Evolutionary conservation across 2,797 vertebrate genomes (phyloP), one percentile per base, ranked within the genome.

Genomic region (Acanthopagrus latus): DNA sequence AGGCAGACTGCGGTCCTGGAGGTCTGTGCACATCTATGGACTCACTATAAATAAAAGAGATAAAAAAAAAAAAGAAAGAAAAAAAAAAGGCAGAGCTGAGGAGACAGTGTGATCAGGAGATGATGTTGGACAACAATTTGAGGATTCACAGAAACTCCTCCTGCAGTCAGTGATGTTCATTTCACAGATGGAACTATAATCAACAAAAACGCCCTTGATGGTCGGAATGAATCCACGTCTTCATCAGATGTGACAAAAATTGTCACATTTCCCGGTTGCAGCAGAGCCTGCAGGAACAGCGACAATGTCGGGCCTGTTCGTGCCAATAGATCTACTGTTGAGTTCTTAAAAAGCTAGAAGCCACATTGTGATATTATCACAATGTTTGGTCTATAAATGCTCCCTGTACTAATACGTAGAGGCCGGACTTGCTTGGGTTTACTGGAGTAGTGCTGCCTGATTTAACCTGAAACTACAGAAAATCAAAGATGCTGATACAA

Each of bases 331-430:
- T 33, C 46, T 6, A 43, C 69, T 60, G 57, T 56, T 43, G 66
- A 70, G 27, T 7, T 71, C 76, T 52, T 16, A 18, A 9, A 46
- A 27, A 16, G 70, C 65, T 71, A 2, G 16, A 60, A 70, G 56
- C 41, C 23, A 7, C 71, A 59, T 67, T n/a, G 68, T 64, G 57
- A 80, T 47, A 23, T 71, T 75, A 38, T 4, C 73, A 64, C 76
- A 73, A 55, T 84, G 74, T 88, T 82, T 84, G 74, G 69, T 71
- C 75, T 80, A 69, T 80, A 52, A 76, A 75, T n/a, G 71, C 54
- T 82, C 60, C 56, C 21, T 66, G 64, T 23, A 56, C 68, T 81
- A 86, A 76, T 74, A 76, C 76, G 58, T 54, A 21, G 20, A 47
- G 20, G 46, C 25, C 29, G 9, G 2, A 65, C 41, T 17, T 20